Evolutionary conservation across 1,140 invertebrate species (phyloP), one percentile per base, ranked within the genome.

Genomic region (Bombus huntii): DNA sequence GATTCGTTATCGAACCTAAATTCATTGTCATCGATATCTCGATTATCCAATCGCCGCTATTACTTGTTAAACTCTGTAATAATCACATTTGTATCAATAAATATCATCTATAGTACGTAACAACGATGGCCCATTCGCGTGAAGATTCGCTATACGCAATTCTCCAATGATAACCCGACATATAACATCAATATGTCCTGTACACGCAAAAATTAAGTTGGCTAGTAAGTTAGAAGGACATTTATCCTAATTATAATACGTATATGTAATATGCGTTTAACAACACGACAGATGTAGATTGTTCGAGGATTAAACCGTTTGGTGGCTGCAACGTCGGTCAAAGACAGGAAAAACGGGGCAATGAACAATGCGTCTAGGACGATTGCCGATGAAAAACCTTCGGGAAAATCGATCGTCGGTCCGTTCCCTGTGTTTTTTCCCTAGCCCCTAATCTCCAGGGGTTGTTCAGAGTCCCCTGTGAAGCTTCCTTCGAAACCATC

Each of bases 371-470:
- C 83, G 39, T 59, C 76, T 62, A 53, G 68, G 68, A 44, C 57
- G 83, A 85, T 85, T 53, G 42, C 53, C 83, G 83, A 85, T 80
- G 83, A 85, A 85, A 85, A 85, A 85, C 77, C 68, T 53, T 0
- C 57, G 25, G 77, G 77, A 85, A 73, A 80, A 85, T 85, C 83
- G 83, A 85, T 85, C 68, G 66, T 28, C 57, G 53, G 34, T 9
- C 39, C 65, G 25, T 83, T 77, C 34, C 65, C 47, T 15, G 37
- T 71, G 66, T 72, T 79, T 47, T 71, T 37, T 66, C 68, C 53
- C 76, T 71, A 71, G 22, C 44, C 53, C 10, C 39, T 62, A 77
- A 13, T 85, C 77, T 72, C 83, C 39, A 65, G 77, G 83, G 83
- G 83, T 65, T 80, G 68, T n/a, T 62, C 59, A 31, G 34, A n/a